phyloP scores from a whole-genome alignment of 2,888 invertebrate species.

The Tetropium fuscum region DNA sequence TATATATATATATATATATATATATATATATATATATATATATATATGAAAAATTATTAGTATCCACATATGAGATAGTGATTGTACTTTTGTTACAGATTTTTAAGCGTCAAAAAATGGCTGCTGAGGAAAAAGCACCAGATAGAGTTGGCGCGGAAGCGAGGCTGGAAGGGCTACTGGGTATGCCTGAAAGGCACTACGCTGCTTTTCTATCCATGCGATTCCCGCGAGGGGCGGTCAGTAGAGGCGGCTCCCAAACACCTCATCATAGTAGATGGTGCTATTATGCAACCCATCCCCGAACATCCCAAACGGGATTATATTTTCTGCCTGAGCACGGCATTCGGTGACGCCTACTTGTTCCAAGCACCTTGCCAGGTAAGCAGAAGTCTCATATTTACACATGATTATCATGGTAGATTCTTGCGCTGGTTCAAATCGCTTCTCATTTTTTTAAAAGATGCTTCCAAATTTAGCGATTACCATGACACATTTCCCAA shows the following conservation, averaged over 20 bases:
- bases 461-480: too few species aligned
- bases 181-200: constrained; percentile 98
- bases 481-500: too few species aligned
- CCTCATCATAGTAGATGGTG: constrained; percentile 95
- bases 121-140: constrained; percentile 95
- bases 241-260: constrained; percentile 96
- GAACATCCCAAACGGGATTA: constrained; percentile 98
- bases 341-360: constrained; percentile 97
- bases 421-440: too few species aligned
- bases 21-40: too few species aligned
- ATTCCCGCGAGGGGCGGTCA: constrained; percentile 89
- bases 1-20: too few species aligned
- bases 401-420: too few species aligned
- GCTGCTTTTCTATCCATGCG: constrained; percentile 94
- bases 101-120: constrained; percentile 98
- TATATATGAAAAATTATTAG: too few species aligned
- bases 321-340: constrained; percentile 98
- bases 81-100: constrained; percentile 73
- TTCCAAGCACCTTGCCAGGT: constrained; percentile 93
- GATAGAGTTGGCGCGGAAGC: constrained; percentile 94
- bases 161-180: constrained; percentile 99
- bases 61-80: too few species aligned
- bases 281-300: constrained; percentile 99
- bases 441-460: background rate
- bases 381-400: constrained; percentile 56